Conservation (phyloP, 1,140 invertebrate genomes). For the Musca domestica region DNA sequence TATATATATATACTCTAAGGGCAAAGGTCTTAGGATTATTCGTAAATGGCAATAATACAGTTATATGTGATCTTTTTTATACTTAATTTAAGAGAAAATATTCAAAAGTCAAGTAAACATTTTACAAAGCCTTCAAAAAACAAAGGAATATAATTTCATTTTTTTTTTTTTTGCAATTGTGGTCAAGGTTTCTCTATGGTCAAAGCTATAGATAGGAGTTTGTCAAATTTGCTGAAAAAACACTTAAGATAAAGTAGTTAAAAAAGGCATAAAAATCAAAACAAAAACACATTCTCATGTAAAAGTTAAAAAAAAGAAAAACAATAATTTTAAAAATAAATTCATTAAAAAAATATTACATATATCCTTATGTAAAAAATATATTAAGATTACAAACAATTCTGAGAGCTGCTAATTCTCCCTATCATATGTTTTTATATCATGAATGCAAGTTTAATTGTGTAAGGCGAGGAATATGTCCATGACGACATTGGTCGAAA, state of each 20-base stretch:
- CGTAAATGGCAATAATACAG: no score
- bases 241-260: no score
- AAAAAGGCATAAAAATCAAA: not conserved
- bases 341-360: constrained; percentile 9
- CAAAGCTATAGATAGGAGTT: not conserved
- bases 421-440: no score
- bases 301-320: not conserved
- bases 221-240: not conserved
- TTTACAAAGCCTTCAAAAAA: not conserved
- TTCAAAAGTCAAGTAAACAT: not conserved
- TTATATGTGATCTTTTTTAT: not conserved
- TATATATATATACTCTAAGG: not conserved
- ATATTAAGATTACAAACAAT: not conserved
- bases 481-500: no score
- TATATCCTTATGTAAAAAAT: not conserved
- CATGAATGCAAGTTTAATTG: no score
- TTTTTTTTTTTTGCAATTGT: no score
- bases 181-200: not conserved
- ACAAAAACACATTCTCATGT: constrained; percentile 19
- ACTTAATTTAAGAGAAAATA: not conserved
- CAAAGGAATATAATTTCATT: no score
- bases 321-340: constrained; percentile 6
- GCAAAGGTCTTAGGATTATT: no score
- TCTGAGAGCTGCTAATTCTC: no score
- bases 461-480: no score